Conservation (phyloP, 2,113 vertebrate genomes). For the Prionailurus viverrinus region DNA sequence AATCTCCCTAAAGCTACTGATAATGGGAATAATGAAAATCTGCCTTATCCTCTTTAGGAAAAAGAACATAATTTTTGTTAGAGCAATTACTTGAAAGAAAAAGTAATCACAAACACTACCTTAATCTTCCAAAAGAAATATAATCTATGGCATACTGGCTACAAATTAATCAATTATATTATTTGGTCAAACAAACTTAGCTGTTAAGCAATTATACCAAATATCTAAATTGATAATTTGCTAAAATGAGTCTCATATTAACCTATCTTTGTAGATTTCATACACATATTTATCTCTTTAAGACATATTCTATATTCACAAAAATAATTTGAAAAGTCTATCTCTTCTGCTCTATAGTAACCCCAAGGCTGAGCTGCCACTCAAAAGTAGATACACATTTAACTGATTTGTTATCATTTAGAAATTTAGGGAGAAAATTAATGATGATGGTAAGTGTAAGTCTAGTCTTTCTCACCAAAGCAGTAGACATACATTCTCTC, state of each 20-base stretch:
- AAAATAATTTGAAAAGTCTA: constrained; percentile 40
- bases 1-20: not conserved
- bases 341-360: not conserved
- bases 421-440: constrained; percentile 67
- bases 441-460: constrained; percentile 66
- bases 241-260: constrained; percentile 18
- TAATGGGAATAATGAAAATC: constrained; percentile 4
- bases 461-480: constrained; percentile 68
- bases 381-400: constrained; percentile 25
- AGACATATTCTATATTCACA: not conserved
- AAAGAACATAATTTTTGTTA: constrained; percentile 37
- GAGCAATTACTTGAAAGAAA: not conserved
- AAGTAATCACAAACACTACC: not conserved
- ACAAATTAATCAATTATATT: constrained; percentile 32
- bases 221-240: constrained; percentile 45
- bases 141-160: not conserved
- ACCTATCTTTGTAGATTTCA: not conserved
- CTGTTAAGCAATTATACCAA: constrained; percentile 44
- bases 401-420: constrained; percentile 61
- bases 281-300: not conserved
- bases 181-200: not conserved
- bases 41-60: not conserved
- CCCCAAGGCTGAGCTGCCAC: not conserved
- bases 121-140: not conserved
- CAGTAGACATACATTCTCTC: constrained; percentile 63